Evolutionary conservation across 2,888 invertebrate species (phyloP), one percentile per base, ranked within the genome.

Genomic region (Phytoseiulus persimilis): DNA sequence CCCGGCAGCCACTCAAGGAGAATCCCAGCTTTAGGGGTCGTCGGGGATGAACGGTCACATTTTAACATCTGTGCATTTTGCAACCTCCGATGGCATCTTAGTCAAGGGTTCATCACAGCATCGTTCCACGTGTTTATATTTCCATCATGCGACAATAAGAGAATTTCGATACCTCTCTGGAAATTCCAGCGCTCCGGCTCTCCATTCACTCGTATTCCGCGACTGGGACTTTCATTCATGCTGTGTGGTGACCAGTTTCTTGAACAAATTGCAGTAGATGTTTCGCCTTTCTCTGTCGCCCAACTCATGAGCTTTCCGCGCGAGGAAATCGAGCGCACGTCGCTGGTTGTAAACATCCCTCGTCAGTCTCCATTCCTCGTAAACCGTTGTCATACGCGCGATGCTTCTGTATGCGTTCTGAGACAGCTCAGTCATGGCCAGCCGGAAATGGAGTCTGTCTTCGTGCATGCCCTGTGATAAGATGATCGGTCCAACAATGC

Each of bases 281-380:
- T 87, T 87, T n/a, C 87, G 32, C 2, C 31, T 11, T 23, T 0
- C 31, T 11, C 32, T 39, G 45, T 87, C 87, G 28, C 33, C 87
- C 32, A 31, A 39, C 32, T 87, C 87, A 33, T 87, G 87, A 31
- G 33, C 32, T 39, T n/a, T 33, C 45, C 45, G 32, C 33, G 87
- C 87, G 18, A 87, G 87, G 33, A 32, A 87, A 28, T 87, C 39
- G 33, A 87, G 33, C 9, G 87, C 87, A 32, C 32, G 33, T n/a
- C 45, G 32, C 6, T 33, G 39, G 32, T 87, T 87, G 87, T 87
- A 87, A n/a, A 87, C 6, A 31, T 87, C 87, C 2, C 31, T 31
- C 18, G 5, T 39, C 28, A 6, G 6, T n/a, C 31, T 33, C 87
- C 87, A 87, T 14, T 87, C 32, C 23, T 87, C 87, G 33, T 39